phyloP scores from a whole-genome alignment of 2,797 vertebrate species.

The Sarcoramphus papa region DNA sequence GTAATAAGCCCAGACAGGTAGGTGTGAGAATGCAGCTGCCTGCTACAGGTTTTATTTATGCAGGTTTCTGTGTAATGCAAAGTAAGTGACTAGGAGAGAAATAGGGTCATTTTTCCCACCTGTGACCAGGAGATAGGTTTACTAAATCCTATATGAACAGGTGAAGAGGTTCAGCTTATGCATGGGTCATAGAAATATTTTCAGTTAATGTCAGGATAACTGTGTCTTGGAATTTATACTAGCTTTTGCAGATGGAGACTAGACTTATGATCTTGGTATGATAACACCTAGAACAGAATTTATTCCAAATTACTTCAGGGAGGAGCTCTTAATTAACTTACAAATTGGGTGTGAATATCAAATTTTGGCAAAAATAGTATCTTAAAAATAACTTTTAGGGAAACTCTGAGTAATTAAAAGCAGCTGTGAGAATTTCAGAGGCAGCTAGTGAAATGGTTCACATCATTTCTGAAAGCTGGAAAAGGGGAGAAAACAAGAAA shows the following conservation, averaged over 20 bases:
- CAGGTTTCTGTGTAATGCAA: not conserved
- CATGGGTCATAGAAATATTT: not conserved
- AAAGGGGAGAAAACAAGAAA: not conserved
- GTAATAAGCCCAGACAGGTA: not conserved
- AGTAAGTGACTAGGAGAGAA: not conserved
- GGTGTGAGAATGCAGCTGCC: not conserved
- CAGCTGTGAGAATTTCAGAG: not conserved
- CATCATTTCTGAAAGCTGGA: not conserved
- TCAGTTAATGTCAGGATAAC: not conserved
- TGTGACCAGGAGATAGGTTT: not conserved
- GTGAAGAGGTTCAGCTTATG: not conserved
- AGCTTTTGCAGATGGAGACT: not conserved
- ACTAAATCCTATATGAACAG: not conserved
- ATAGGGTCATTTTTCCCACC: not conserved
- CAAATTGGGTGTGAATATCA: not conserved
- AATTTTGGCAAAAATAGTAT: not conserved
- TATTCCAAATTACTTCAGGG: not conserved
- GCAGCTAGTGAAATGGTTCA: not conserved
- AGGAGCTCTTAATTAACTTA: not conserved
- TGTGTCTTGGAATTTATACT: not conserved
- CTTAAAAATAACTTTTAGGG: not conserved
- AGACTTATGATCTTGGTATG: not conserved
- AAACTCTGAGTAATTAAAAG: not conserved
- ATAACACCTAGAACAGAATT: not conserved
- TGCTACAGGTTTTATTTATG: not conserved